Conservation (phyloP, 2,888 invertebrate genomes). For the Amblyjoppa fuscipennis region DNA sequence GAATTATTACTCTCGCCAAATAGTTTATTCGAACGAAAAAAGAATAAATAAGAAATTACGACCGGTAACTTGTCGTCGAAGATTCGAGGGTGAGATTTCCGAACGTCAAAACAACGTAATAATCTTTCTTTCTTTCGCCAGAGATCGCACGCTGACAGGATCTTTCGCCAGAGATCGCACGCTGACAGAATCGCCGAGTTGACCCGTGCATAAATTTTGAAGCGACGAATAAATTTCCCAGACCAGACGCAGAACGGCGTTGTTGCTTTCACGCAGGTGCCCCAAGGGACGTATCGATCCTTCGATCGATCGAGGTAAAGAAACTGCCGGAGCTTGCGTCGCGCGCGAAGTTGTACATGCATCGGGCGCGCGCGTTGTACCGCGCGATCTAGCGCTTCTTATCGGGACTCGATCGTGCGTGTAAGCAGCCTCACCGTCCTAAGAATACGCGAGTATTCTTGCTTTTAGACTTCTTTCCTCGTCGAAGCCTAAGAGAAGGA, state of each 20-base stretch:
- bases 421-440: conserved; percentile 31
- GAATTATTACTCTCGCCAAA: background rate
- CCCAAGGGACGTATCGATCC: conserved; percentile 58
- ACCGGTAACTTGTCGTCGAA: background rate
- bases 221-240: conserved; percentile 49
- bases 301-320: conserved; percentile 42
- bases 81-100: conserved; percentile 19
- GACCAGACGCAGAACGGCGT: conserved; percentile 32
- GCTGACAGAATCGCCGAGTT: conserved; percentile 41
- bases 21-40: background rate
- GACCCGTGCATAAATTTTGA: conserved; percentile 52
- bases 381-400: conserved; percentile 44
- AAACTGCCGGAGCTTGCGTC: conserved; percentile 44
- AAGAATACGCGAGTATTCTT: background rate
- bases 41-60: background rate
- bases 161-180: conserved; percentile 20
- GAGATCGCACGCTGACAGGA: too few species aligned
- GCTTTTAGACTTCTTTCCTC: conserved; percentile 15
- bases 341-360: conserved; percentile 40
- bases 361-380: conserved; percentile 13
- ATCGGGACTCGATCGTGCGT: conserved; percentile 45
- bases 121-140: conserved; percentile 11
- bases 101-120: conserved; percentile 19
- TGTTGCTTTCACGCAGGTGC: conserved; percentile 55
- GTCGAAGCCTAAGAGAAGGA: conserved; percentile 11